A percentile compares a stretch with the other conserved stretches of the same genome.
These are phyloP conservation scores for Aphis gossypii DNA, from an alignment of 1,140 invertebrate genomes.

Conservation along the genomic window DNA sequence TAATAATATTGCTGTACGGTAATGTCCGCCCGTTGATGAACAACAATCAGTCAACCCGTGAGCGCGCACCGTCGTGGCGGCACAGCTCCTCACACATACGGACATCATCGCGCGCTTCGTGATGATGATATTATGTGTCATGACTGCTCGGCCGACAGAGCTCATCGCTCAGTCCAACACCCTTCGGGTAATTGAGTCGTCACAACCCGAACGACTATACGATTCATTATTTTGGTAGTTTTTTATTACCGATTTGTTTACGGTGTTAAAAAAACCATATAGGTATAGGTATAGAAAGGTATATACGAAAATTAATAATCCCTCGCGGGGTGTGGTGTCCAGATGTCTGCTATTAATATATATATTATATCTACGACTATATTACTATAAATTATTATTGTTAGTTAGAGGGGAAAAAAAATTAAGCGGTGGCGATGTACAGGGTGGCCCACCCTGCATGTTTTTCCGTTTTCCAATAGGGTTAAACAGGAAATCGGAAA, in stretches of 20 bases:
- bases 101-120: background rate
- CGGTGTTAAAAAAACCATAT: background rate
- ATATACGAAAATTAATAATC: conserved; percentile 17
- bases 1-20: background rate
- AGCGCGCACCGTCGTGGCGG: background rate
- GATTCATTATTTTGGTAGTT: background rate
- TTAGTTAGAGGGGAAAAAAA: background rate
- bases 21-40: conserved; percentile 54
- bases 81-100: background rate
- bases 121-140: conserved; percentile 16
- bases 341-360: conserved; percentile 20
- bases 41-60: conserved; percentile 48
- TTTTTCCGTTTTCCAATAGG: background rate
- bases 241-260: conserved; percentile 6
- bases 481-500: background rate
- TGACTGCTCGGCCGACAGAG: background rate
- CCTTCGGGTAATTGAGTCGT: conserved; percentile 52
- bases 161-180: background rate
- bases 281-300: background rate
- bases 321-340: conserved; percentile 11
- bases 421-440: background rate
- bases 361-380: background rate
- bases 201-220: conserved; percentile 30
- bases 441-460: background rate
- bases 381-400: background rate